phyloP scores from a whole-genome alignment of 2,113 vertebrate genomes.

The Prunella fulvescens region DNA sequence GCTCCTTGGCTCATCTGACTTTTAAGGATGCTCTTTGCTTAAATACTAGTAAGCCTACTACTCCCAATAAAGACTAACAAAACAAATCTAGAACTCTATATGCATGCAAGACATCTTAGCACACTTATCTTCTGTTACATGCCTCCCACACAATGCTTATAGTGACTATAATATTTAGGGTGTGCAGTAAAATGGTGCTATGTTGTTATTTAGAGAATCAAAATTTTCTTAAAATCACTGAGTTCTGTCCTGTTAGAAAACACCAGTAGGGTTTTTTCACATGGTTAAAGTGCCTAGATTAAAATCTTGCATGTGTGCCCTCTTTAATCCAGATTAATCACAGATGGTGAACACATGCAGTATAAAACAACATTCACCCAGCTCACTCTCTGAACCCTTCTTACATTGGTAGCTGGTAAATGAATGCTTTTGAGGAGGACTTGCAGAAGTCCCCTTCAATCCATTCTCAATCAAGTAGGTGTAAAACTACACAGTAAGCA shows the following conservation, averaged over 20 bases:
- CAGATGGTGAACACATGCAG: neutral
- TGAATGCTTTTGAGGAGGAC: neutral
- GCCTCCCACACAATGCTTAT: neutral
- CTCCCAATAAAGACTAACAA: neutral
- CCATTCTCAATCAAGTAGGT: neutral
- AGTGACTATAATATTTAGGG: neutral
- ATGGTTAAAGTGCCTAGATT: neutral
- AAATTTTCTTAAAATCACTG: neutral
- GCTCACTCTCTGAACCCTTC: neutral
- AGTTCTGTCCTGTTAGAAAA: neutral
- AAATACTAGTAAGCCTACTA: neutral
- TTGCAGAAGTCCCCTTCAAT: neutral
- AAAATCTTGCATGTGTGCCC: neutral
- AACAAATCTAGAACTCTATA: neutral
- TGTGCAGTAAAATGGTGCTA: neutral
- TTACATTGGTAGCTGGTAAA: neutral
- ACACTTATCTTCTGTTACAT: neutral
- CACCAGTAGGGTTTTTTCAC: neutral
- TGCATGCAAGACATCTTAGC: neutral
- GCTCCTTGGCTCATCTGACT: neutral
- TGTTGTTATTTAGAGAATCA: neutral
- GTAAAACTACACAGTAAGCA: neutral
- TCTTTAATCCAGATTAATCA: neutral
- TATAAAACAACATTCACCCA: neutral
- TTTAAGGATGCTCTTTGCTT: neutral